Conservation (phyloP, 2,113 vertebrate genomes). For the Colistium nudipinnis region DNA sequence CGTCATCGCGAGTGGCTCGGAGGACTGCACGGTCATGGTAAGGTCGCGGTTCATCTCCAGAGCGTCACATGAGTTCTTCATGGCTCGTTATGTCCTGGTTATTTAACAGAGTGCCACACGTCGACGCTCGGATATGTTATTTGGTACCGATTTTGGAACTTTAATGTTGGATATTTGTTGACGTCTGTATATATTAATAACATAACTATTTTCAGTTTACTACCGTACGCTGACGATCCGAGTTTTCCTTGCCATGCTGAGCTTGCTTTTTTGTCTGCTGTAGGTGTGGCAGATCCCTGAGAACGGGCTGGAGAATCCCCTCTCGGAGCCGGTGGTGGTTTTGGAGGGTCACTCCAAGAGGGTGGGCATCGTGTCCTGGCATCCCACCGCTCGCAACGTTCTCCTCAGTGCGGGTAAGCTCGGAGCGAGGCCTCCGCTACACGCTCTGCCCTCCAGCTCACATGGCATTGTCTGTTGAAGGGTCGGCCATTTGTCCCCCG, state of each 20-base stretch:
- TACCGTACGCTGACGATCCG: too few species aligned
- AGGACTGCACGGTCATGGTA: slow-evolving; percentile 98
- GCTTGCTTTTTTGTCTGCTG: background rate
- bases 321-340: slow-evolving; percentile 92
- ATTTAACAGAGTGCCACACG: background rate
- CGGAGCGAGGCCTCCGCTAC: background rate
- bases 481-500: slow-evolving; percentile 20
- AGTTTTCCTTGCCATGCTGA: background rate
- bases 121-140: background rate
- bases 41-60: slow-evolving; percentile 6
- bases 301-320: slow-evolving; percentile 88
- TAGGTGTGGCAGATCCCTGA: slow-evolving; percentile 99
- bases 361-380: slow-evolving; percentile 97
- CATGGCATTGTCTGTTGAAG: background rate
- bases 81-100: background rate
- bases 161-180: background rate
- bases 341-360: slow-evolving; percentile 96
- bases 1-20: slow-evolving; percentile 94
- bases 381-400: slow-evolving; percentile 93
- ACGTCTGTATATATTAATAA: background rate
- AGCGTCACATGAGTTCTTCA: background rate
- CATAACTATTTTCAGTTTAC: background rate
- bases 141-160: background rate
- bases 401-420: slow-evolving; percentile 93
- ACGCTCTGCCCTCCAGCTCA: background rate